These are phyloP conservation scores for Apistogramma diplotaenia DNA, from an alignment of 2,113 vertebrate species.

Conservation along the genomic window DNA sequence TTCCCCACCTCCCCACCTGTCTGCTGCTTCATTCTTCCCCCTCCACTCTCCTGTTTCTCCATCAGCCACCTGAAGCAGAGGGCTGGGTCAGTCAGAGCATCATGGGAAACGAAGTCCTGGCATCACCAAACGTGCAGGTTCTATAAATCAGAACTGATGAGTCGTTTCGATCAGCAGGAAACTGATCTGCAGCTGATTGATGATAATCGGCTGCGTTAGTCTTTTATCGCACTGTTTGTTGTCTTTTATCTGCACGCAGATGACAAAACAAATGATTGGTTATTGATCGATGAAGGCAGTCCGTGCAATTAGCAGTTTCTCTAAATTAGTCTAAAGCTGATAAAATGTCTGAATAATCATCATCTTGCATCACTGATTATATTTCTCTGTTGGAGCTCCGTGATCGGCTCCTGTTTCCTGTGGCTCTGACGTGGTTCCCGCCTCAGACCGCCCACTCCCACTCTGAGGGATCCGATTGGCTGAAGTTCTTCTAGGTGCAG, in stretches of 20 bases:
- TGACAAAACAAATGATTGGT: too few species aligned
- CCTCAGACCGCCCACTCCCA: background rate
- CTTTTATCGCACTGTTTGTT: background rate
- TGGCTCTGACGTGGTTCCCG: background rate
- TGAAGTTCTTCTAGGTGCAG: slow-evolving; percentile 1
- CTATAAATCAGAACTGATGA: background rate
- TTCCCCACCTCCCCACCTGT: background rate
- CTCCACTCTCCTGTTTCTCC: slow-evolving; percentile 18
- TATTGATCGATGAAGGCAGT: background rate
- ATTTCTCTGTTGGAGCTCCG: background rate
- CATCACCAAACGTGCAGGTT: background rate
- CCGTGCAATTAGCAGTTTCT: background rate
- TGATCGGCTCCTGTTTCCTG: background rate
- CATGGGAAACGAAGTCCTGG: slow-evolving; percentile 18
- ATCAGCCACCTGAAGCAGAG: slow-evolving; percentile 8
- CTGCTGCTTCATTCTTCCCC: background rate
- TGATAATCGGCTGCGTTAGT: background rate
- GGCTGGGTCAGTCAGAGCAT: background rate
- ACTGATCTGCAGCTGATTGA: too few species aligned
- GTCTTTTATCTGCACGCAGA: background rate
- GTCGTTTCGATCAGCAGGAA: background rate
- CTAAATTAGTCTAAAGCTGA: background rate
- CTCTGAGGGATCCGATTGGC: slow-evolving; percentile 33
- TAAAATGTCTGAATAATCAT: background rate
- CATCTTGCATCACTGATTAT: background rate